Conservation (phyloP, 2,888 invertebrate genomes). For the Synanthedon formicaeformis region DNA sequence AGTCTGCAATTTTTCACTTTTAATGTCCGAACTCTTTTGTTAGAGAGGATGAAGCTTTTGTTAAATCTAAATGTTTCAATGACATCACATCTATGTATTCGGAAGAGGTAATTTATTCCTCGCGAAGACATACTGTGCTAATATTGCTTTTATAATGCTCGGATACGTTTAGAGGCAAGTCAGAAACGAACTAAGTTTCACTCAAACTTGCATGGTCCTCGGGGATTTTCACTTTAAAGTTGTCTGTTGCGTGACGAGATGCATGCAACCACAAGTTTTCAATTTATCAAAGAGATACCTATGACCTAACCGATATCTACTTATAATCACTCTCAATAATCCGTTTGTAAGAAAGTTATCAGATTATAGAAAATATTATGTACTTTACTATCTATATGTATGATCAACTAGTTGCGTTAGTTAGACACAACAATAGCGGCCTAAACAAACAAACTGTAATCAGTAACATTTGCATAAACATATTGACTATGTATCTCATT, state of each 20-base stretch:
- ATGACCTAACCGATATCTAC: no score
- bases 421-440: neutral
- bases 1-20: no score
- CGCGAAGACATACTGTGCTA: no score
- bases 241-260: constrained; percentile 49
- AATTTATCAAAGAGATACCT: constrained; percentile 28
- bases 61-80: no score
- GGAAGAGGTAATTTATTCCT: constrained; percentile 48
- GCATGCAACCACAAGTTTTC: constrained; percentile 44
- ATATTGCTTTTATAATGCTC: no score
- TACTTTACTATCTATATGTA: neutral
- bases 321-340: no score
- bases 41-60: no score
- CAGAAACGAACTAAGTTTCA: constrained; percentile 48
- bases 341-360: no score
- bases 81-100: constrained; percentile 20
- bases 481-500: constrained; percentile 27
- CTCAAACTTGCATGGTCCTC: constrained; percentile 50
- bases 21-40: no score
- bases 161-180: constrained; percentile 30
- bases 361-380: no score
- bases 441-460: constrained; percentile 21
- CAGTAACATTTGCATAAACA: constrained; percentile 38
- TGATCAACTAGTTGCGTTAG: constrained; percentile 5
- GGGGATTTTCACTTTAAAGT: constrained; percentile 50